Evolutionary conservation across 1,140 invertebrate species (phyloP).

Genomic region (Forficula auricularia): DNA sequence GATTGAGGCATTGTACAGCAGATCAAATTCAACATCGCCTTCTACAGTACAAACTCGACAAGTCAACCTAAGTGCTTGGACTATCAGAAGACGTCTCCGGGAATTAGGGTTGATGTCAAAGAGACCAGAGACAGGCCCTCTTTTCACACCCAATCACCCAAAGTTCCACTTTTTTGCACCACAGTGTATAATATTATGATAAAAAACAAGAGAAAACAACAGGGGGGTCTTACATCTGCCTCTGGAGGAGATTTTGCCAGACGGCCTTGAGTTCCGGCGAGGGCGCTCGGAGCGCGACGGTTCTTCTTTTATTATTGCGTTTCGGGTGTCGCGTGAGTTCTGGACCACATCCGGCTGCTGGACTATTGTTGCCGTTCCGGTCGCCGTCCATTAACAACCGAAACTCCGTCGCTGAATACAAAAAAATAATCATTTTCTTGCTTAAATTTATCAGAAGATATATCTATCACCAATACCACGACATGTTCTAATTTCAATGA

Average conservation of each 20-base stretch:
- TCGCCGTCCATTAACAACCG: conserved; percentile 37
- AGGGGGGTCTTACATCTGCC: conserved; percentile 78
- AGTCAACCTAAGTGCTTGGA: no score
- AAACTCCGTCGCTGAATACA: conserved; percentile 46
- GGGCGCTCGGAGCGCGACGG: conserved; percentile 54
- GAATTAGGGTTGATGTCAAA: no score
- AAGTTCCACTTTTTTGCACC: no score
- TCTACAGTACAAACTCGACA: no score
- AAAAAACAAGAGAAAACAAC: no score
- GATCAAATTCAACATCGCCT: no score
- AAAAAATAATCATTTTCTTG: conserved; percentile 1
- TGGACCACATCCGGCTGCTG: conserved; percentile 40
- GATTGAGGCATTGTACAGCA: no score
- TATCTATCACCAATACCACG: neutral
- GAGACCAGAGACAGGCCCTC: no score
- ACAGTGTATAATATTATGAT: no score
- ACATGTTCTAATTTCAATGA: no score
- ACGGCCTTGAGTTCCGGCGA: conserved; percentile 68
- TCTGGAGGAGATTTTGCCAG: conserved; percentile 71
- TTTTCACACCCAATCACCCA: no score
- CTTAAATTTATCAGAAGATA: neutral
- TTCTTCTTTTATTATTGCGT: conserved; percentile 37
- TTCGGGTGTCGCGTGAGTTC: conserved; percentile 33
- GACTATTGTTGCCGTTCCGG: conserved; percentile 40
- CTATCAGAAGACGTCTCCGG: no score